A percentile compares a stretch with the other conserved stretches of the same genome.
Conservation (phyloP, 92 coral and sea anemone genomes). For the Porites evermanni region DNA sequence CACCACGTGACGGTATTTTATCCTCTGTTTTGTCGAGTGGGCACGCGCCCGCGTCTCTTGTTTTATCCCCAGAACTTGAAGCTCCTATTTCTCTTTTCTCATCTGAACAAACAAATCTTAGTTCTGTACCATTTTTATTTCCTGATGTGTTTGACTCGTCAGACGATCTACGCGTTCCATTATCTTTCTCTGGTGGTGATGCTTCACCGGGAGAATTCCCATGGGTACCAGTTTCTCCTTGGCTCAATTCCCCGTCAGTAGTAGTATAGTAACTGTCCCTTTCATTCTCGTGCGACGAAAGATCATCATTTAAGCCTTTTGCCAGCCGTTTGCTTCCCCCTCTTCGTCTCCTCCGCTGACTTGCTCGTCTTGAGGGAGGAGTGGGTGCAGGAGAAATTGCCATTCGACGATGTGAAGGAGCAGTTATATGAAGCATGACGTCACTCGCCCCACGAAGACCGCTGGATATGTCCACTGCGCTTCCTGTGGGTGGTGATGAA, state of each 20-base stretch:
- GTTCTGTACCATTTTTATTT: background rate
- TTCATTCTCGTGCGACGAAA: constrained; percentile 67
- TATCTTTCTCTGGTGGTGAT: constrained; percentile 3
- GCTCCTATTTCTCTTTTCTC: background rate
- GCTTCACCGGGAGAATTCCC: background rate
- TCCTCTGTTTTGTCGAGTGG: constrained; percentile 4
- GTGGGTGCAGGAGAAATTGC: constrained; percentile 91
- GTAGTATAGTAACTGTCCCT: constrained; percentile 70
- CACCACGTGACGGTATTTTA: background rate
- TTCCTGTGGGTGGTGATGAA: constrained; percentile 55
- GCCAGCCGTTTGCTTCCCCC: constrained; percentile 47
- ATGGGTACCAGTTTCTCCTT: constrained; percentile 51
- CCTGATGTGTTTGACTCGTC: constrained; percentile 43
- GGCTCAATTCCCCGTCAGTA: constrained; percentile 80
- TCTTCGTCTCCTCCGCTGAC: constrained; percentile 68
- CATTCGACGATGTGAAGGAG: constrained; percentile 91
- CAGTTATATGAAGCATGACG: constrained; percentile 87
- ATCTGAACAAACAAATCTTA: constrained; percentile 9
- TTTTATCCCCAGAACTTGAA: too few species aligned
- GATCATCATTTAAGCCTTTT: constrained; percentile 54
- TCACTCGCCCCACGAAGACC: constrained; percentile 89
- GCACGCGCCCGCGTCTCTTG: too few species aligned
- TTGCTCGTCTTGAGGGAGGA: constrained; percentile 67
- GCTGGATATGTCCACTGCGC: constrained; percentile 70
- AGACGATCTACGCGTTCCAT: constrained; percentile 29